These are phyloP conservation scores for Brachionus paranguensis DNA, from an alignment of 1,140 invertebrate genomes.

Conservation along the genomic window DNA sequence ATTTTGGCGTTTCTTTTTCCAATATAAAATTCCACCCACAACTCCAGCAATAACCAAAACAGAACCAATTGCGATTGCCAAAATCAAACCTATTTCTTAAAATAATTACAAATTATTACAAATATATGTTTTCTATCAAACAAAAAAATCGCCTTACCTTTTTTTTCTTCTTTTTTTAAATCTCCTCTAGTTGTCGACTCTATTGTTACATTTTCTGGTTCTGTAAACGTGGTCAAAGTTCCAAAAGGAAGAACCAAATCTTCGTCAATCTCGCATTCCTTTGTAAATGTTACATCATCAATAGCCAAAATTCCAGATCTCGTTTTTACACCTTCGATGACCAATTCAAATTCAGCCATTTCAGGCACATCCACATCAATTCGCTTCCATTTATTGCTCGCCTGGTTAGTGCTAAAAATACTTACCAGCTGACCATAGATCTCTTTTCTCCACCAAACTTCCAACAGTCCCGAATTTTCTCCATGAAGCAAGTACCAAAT, in stretches of 20 bases:
- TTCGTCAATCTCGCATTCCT: conserved; percentile 43
- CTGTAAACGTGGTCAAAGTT: background rate
- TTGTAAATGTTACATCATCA: conserved; percentile 53
- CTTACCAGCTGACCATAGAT: background rate
- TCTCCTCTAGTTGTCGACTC: background rate
- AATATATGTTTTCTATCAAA: background rate
- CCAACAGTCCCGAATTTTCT: background rate
- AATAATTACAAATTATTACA: background rate
- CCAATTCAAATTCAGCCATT: conserved; percentile 47
- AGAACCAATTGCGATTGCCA: background rate
- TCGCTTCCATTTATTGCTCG: background rate
- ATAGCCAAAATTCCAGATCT: conserved; percentile 53
- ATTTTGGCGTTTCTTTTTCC: background rate
- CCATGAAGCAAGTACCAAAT: background rate
- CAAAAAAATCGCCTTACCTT: background rate
- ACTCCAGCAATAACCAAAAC: background rate
- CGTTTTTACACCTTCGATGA: conserved; percentile 63
- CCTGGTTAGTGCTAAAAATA: background rate
- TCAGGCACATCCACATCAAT: background rate
- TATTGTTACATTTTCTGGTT: background rate
- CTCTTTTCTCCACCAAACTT: background rate
- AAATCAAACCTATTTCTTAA: background rate
- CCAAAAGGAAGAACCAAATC: background rate
- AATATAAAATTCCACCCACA: background rate
- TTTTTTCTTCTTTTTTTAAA: too few relatives aligned